Evolutionary conservation across 2,888 invertebrate genomes (phyloP).

Genomic region (Diplolepis rosae): DNA sequence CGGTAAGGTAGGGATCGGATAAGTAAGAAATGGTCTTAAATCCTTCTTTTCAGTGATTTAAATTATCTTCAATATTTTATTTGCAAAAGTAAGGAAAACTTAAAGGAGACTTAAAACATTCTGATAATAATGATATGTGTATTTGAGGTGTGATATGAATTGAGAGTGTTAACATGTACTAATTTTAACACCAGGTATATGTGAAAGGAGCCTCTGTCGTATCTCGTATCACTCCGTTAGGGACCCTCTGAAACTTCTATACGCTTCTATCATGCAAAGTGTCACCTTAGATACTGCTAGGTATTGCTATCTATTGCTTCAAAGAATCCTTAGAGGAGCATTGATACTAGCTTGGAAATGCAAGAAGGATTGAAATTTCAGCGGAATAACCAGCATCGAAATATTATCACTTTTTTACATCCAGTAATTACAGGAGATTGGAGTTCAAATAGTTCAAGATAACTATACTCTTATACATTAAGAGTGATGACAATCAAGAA

Average conservation of each 20-base stretch:
- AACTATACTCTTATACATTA: no score
- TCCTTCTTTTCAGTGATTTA: no score
- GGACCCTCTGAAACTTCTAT: conserved; percentile 52
- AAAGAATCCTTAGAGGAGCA: conserved; percentile 40
- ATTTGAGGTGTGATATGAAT: conserved; percentile 9
- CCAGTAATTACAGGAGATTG: neutral
- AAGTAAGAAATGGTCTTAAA: no score
- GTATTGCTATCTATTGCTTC: conserved; percentile 40
- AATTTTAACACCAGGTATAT: conserved; percentile 20
- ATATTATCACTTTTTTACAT: neutral
- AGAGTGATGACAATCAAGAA: no score
- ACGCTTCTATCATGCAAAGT: conserved; percentile 56
- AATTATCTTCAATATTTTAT: neutral
- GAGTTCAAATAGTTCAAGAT: neutral
- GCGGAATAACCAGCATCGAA: neutral
- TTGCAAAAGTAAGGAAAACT: neutral
- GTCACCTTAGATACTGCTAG: conserved; percentile 53
- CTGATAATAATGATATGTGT: conserved; percentile 3
- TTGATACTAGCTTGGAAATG: neutral
- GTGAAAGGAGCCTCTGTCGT: conserved; percentile 37
- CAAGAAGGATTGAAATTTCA: conserved; percentile 4
- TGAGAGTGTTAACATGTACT: conserved; percentile 5
- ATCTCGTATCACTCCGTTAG: conserved; percentile 41
- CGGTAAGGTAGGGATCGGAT: no score
- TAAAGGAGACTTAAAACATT: neutral